phyloP scores from a whole-genome alignment of 37 sponge, comb jelly and placozoan species.

The Beroe ovata region DNA sequence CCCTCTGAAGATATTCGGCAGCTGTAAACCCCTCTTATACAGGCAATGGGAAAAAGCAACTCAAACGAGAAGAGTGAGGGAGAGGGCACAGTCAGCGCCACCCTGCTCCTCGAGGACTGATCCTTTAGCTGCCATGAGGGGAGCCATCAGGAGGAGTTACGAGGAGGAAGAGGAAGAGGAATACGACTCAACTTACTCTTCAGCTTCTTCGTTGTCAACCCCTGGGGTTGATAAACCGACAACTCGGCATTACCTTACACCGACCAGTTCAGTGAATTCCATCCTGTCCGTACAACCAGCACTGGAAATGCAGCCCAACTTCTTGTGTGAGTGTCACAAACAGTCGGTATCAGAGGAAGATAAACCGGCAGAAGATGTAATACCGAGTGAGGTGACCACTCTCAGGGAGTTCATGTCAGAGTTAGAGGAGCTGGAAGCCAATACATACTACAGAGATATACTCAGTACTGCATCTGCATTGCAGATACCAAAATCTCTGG shows the following conservation, averaged over 20 bases:
- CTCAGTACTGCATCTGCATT: background rate
- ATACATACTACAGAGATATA: background rate
- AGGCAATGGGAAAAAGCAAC: conserved; percentile 1
- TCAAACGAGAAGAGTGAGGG: background rate
- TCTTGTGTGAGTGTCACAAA: background rate
- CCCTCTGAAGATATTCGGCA: conserved; percentile 61
- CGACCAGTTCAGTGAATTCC: background rate
- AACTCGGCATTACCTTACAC: background rate
- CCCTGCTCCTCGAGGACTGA: background rate
- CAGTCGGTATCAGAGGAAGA: background rate
- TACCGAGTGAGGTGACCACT: background rate
- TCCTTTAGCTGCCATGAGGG: background rate
- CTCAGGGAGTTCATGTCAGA: background rate
- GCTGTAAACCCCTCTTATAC: conserved; percentile 20
- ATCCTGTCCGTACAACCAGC: background rate
- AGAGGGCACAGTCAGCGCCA: conserved; percentile 60
- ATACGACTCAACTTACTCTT: background rate
- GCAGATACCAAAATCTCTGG: background rate
- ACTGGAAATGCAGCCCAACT: background rate
- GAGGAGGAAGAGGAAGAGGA: background rate
- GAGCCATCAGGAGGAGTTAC: background rate
- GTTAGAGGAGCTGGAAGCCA: background rate
- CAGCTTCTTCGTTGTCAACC: background rate
- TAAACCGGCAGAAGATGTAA: background rate
- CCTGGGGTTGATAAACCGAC: background rate